Conservation (phyloP, 2,797 vertebrate species). For the Euthynnus affinis region DNA sequence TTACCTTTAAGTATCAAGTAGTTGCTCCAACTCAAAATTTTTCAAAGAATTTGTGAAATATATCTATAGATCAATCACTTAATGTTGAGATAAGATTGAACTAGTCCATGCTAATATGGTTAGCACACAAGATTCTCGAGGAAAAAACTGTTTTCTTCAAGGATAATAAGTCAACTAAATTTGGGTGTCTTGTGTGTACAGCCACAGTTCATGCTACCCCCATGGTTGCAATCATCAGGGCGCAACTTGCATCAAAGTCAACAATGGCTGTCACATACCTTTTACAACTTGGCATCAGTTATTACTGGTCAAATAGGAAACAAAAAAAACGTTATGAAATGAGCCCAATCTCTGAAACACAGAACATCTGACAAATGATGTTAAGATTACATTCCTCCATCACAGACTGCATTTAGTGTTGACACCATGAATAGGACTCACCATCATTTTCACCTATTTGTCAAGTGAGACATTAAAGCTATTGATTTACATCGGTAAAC, state of each 20-base stretch:
- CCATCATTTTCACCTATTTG: conserved; percentile 22
- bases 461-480: conserved; percentile 20
- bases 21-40: neutral
- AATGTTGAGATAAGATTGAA: too few species aligned
- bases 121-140: neutral
- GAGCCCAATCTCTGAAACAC: neutral
- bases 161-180: neutral
- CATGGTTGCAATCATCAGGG: neutral
- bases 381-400: neutral
- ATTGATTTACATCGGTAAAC: conserved; percentile 28
- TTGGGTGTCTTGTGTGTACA: neutral
- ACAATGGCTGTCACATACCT: neutral
- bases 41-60: too few species aligned
- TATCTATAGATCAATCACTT: too few species aligned
- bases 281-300: neutral
- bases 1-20: neutral
- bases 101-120: neutral
- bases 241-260: neutral
- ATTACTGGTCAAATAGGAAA: neutral
- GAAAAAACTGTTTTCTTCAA: neutral
- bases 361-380: neutral
- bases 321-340: neutral
- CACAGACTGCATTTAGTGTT: neutral
- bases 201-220: neutral
- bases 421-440: conserved; percentile 1